These are phyloP conservation scores for Oryzias melastigma DNA, from an alignment of 2,113 vertebrate genomes.

Conservation along the genomic window DNA sequence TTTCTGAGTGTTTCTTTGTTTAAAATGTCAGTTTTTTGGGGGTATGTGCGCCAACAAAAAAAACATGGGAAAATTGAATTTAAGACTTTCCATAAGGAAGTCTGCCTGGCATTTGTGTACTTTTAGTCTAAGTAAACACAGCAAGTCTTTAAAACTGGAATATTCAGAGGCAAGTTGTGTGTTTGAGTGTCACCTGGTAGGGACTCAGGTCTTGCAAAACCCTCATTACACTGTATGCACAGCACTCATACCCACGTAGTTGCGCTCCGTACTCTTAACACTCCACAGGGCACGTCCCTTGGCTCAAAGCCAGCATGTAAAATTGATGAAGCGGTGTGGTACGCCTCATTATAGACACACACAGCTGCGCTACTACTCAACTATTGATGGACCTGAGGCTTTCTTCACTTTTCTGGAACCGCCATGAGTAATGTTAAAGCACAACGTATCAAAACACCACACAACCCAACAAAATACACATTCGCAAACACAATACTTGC, in stretches of 20 bases:
- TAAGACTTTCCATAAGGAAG: too few species aligned
- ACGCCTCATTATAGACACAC: conserved; percentile 76
- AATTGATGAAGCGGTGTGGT: conserved; percentile 76
- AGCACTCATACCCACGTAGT: conserved; percentile 28
- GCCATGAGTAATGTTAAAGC: conserved; percentile 55
- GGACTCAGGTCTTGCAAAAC: conserved; percentile 20
- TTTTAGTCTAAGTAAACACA: too few species aligned
- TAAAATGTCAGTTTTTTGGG: neutral
- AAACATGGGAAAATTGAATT: too few species aligned
- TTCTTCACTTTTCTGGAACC: conserved; percentile 56
- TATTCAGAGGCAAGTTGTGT: neutral
- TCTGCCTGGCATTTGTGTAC: too few species aligned
- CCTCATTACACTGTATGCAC: conserved; percentile 45
- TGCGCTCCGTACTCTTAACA: conserved; percentile 37
- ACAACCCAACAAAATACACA: conserved; percentile 45
- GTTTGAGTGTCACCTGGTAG: conserved; percentile 12
- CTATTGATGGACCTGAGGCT: conserved; percentile 76
- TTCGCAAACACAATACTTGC: conserved; percentile 13
- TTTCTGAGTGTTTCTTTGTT: conserved; percentile 8
- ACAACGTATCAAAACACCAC: conserved; percentile 34
- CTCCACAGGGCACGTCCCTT: conserved; percentile 45
- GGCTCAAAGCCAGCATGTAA: conserved; percentile 69
- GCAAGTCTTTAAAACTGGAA: neutral
- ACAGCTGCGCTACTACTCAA: conserved; percentile 69
- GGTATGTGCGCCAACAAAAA: conserved; percentile 16